Percentiles rank a stretch among this genome's conserved stretches.
Conservation (phyloP, 2,888 invertebrate genomes). For the Leptinotarsa juncta region DNA sequence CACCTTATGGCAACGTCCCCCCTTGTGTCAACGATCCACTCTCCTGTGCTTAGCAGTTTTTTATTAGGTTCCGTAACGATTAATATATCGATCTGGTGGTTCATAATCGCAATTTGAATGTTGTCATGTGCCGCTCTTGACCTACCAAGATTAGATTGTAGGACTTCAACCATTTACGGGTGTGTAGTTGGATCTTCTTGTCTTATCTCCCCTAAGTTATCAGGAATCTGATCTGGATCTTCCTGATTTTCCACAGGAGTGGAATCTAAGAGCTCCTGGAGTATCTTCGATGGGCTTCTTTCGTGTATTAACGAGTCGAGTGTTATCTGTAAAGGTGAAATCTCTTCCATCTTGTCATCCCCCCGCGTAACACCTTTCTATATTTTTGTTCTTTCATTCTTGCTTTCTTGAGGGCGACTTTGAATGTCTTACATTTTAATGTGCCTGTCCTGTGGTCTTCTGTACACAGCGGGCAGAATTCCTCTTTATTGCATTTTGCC, state of each 20-base stretch:
- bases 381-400: too few species aligned
- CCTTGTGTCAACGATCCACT: constrained; percentile 12
- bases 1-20: constrained; percentile 13
- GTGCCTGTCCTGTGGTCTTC: constrained; percentile 11
- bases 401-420: background rate
- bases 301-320: too few species aligned
- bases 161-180: constrained; percentile 6
- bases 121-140: constrained; percentile 18
- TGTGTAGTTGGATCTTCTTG: too few species aligned
- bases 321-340: too few species aligned
- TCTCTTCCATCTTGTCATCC: too few species aligned
- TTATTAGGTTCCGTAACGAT: constrained; percentile 32
- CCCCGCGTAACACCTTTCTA: too few species aligned
- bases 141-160: constrained; percentile 31
- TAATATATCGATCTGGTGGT: constrained; percentile 17
- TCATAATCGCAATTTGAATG: background rate
- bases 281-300: too few species aligned
- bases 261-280: too few species aligned
- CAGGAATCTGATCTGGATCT: too few species aligned
- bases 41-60: background rate
- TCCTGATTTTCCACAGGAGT: too few species aligned
- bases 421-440: constrained; percentile 16
- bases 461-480: background rate
- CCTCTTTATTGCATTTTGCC: background rate
- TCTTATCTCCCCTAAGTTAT: too few species aligned